Evolutionary conservation across 2,113 vertebrate genomes (phyloP), one percentile per base, ranked within the genome.

Genomic region (Ailurus styani): DNA sequence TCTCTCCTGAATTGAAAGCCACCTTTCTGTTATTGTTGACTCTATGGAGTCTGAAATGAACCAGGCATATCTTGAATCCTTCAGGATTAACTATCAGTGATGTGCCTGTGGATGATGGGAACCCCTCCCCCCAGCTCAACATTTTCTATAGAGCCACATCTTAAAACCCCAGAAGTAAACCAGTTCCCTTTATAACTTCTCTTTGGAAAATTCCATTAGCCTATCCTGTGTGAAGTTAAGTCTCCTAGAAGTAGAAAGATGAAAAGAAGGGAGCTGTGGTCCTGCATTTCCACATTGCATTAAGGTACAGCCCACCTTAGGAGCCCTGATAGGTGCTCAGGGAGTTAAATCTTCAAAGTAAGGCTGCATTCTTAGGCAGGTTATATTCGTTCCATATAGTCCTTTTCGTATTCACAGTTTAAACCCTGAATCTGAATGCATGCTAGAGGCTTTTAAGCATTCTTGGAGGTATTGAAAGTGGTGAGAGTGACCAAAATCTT

Each of bases 1-100:
- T 89, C 64, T 95, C 14, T 68, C 87, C 60, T 81, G 66, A 93
- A 77, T 90, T 72, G 87, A 94, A 96, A 96, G 66, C 88, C 55
- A 90, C 47, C 40, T 93, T 97, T 93, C 54, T 89, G 8, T 77
- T 95, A 72, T 90, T 79, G 66, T 68, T 94, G 93, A 96, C 40
- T 81, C 47, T 75, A 21, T 50, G 60, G 77, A 88, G 23, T 90
- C 87, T 84, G 77, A 95, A 96, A 95, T 72, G 83, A 97, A 90
- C 45, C 23, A 50, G 90, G 50, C 5, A 18, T 91, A 47, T 84
- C 54, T 87, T 55, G 34, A 75, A 87, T 87, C 52, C 47, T 85
- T 91, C 31, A 60, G 45, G 40, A 79, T 95, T 84, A 75, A 21
- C 82, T 86, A 31, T 68, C 72, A 81, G 27, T 55, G 31, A 85